phyloP scores from a whole-genome alignment of 2,888 invertebrate species.

The Dasypogon diadema region DNA sequence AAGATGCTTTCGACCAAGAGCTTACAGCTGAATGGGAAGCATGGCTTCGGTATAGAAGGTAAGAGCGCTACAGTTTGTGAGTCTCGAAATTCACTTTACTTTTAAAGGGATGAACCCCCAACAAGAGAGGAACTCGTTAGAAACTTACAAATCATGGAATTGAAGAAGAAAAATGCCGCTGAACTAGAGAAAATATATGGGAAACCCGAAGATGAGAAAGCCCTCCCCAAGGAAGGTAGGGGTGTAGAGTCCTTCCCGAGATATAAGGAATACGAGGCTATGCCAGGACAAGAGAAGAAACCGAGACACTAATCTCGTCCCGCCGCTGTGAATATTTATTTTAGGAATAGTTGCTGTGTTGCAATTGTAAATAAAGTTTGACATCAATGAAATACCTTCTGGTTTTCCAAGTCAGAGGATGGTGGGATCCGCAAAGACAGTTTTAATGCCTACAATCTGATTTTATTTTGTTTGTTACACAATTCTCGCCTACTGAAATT shows the following conservation, averaged over 20 bases:
- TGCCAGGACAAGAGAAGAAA: constrained; percentile 65
- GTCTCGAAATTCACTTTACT: not conserved
- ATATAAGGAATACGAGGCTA: constrained; percentile 73
- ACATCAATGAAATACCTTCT: too few relatives aligned
- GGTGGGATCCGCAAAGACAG: too few relatives aligned
- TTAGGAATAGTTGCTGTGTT: too few relatives aligned
- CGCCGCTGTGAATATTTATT: too few relatives aligned
- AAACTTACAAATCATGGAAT: constrained; percentile 78
- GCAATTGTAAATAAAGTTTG: too few relatives aligned
- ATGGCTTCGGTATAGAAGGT: constrained; percentile 81
- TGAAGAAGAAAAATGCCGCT: constrained; percentile 82
- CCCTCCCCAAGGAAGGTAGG: constrained; percentile 62
- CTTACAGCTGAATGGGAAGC: constrained; percentile 90
- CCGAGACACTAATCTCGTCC: not conserved
- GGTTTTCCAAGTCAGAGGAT: too few relatives aligned
- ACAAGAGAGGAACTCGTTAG: constrained; percentile 78
- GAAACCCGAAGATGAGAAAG: constrained; percentile 68
- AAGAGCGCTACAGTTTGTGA: constrained; percentile 47
- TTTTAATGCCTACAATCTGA: too few relatives aligned
- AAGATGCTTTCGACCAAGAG: constrained; percentile 76
- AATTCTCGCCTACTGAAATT: too few relatives aligned
- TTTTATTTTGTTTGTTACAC: too few relatives aligned
- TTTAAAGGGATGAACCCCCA: constrained; percentile 74
- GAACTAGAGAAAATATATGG: constrained; percentile 75
- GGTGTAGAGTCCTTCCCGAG: constrained; percentile 66